These are phyloP conservation scores for Clytia hemisphaerica DNA, from an alignment of 30 jellyfish, hydroid and myxozoan genomes.

Conservation along the genomic window DNA sequence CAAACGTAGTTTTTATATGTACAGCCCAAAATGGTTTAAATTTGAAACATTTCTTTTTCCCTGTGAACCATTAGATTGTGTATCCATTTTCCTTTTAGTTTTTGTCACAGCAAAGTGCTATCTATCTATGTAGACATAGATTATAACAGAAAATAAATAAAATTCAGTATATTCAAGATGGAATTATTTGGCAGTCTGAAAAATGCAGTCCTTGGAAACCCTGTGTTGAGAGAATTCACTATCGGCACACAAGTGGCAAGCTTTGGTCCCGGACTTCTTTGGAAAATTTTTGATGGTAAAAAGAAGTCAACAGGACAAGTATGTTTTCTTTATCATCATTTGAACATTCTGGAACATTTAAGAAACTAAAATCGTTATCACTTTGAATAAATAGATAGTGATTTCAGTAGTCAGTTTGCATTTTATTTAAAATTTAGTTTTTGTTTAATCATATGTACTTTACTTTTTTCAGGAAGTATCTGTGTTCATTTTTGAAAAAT, in stretches of 20 bases:
- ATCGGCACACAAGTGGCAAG: conserved; percentile 79
- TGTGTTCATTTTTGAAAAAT: conserved; percentile 67
- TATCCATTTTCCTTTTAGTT: too few species aligned
- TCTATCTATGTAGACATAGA: too few species aligned
- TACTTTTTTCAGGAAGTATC: conserved; percentile 68
- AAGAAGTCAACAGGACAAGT: conserved; percentile 92
- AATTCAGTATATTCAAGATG: background rate
- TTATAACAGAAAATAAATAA: too few species aligned
- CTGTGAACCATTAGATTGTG: too few species aligned
- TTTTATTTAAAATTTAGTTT: too few species aligned
- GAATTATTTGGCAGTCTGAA: conserved; percentile 74
- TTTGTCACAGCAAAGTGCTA: too few species aligned
- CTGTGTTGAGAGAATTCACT: conserved; percentile 78
- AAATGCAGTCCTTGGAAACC: conserved; percentile 92
- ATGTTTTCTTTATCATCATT: background rate
- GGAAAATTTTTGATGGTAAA: conserved; percentile 91
- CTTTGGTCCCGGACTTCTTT: conserved; percentile 80
- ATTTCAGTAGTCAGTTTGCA: background rate
- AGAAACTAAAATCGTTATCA: too few species aligned
- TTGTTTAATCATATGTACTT: background rate
- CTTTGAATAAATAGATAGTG: background rate
- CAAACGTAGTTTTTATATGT: too few species aligned
- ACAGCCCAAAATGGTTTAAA: too few species aligned
- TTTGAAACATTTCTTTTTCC: too few species aligned
- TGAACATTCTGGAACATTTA: too few species aligned